These are phyloP conservation scores for Leptinotarsa tumamoca DNA, from an alignment of 2,888 invertebrate genomes.

Conservation along the genomic window DNA sequence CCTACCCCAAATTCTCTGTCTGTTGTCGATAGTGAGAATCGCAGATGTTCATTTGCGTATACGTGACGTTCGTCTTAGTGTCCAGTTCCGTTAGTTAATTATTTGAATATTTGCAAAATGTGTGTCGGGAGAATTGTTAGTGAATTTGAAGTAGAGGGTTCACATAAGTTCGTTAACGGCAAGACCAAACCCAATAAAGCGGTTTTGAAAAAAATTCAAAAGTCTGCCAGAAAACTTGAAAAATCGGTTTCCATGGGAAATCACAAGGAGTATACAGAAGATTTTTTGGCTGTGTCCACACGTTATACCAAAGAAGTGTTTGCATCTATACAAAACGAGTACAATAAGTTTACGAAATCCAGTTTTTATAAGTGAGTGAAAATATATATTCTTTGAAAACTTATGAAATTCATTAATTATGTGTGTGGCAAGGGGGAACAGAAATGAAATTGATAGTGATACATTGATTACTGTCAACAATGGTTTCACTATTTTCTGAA, in stretches of 20 bases:
- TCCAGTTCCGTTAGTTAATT: not conserved
- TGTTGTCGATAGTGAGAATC: not conserved
- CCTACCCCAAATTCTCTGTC: not conserved
- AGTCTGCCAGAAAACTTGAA: conserved; percentile 2
- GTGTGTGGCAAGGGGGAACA: not conserved
- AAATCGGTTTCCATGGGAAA: conserved; percentile 7
- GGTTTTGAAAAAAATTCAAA: conserved; percentile 25
- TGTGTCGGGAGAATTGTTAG: conserved; percentile 51
- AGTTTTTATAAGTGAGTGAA: conserved; percentile 57
- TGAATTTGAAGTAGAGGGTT: conserved; percentile 37
- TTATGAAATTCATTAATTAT: not conserved
- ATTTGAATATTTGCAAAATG: conserved; percentile 43
- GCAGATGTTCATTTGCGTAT: not conserved
- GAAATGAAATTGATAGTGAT: too few species aligned
- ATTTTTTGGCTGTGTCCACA: conserved; percentile 57
- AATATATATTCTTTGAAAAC: not conserved
- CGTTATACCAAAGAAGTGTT: conserved; percentile 57
- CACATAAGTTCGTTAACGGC: not conserved
- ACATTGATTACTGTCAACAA: too few species aligned
- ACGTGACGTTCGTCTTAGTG: conserved; percentile 23
- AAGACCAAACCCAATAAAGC: conserved; percentile 1
- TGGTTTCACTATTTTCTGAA: too few species aligned
- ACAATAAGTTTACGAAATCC: conserved; percentile 54
- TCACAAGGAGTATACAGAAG: conserved; percentile 50
- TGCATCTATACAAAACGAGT: conserved; percentile 48